Conservation (phyloP, 2,113 vertebrate genomes). For the Brachyistius frenatus region DNA sequence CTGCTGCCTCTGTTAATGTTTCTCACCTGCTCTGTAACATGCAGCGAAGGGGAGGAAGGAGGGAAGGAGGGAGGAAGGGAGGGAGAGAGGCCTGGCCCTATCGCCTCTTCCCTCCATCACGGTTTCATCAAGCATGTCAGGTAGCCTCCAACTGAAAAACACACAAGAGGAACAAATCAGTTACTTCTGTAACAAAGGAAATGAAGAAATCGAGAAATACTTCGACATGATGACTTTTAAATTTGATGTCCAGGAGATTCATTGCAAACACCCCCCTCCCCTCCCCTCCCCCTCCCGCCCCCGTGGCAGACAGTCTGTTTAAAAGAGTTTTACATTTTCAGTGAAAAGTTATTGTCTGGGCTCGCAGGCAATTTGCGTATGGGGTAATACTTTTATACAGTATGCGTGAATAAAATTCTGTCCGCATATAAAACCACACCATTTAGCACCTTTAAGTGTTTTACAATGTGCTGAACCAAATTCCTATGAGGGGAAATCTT, state of each 20-base stretch:
- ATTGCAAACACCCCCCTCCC: background rate
- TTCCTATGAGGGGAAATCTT: conserved; percentile 12
- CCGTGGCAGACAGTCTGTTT: background rate
- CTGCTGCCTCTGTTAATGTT: conserved; percentile 68
- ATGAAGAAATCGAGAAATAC: conserved; percentile 32
- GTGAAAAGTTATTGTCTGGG: background rate
- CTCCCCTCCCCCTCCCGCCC: too few species aligned
- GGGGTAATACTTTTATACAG: conserved; percentile 1
- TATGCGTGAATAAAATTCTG: background rate
- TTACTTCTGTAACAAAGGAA: conserved; percentile 46
- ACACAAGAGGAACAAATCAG: conserved; percentile 19
- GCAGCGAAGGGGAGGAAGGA: conserved; percentile 8
- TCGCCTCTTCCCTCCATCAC: conserved; percentile 37
- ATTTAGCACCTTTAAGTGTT: background rate
- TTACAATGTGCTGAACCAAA: conserved; percentile 1
- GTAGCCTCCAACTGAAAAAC: conserved; percentile 50
- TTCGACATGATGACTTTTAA: conserved; percentile 36
- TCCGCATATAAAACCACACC: conserved; percentile 19
- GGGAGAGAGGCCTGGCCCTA: conserved; percentile 15
- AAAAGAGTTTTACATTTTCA: background rate
- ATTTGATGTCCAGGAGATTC: conserved; percentile 31
- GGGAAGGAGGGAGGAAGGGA: background rate
- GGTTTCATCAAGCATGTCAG: conserved; percentile 51
- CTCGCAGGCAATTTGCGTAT: background rate
- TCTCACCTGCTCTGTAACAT: conserved; percentile 75